phyloP scores from a whole-genome alignment of 2,888 invertebrate species.

The Anarsia innoxiella region DNA sequence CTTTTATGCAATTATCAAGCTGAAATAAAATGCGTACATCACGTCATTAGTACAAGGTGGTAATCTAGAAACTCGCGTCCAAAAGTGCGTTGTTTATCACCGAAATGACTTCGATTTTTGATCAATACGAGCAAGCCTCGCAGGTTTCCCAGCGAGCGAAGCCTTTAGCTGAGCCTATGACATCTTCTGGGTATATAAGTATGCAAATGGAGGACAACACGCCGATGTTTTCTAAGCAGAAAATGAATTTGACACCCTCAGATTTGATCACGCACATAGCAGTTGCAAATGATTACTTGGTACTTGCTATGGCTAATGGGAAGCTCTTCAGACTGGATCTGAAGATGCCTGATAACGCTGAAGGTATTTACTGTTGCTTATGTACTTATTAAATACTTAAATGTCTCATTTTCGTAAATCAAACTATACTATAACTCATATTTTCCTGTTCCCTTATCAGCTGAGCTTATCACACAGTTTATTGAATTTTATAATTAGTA shows the following conservation, averaged over 20 bases:
- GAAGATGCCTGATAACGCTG: slow-evolving; percentile 83
- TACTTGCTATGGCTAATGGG: slow-evolving; percentile 89
- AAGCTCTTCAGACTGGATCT: slow-evolving; percentile 87
- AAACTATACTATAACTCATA: background rate
- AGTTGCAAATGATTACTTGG: slow-evolving; percentile 87
- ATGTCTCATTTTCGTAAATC: too few species aligned
- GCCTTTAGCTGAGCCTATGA: slow-evolving; percentile 54
- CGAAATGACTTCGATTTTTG: slow-evolving; percentile 89
- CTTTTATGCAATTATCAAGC: too few species aligned
- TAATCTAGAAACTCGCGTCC: too few species aligned
- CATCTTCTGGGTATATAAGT: slow-evolving; percentile 70
- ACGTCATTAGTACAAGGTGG: too few species aligned
- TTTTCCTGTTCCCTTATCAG: background rate
- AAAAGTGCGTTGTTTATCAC: too few species aligned
- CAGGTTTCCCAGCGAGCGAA: slow-evolving; percentile 64
- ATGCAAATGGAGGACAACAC: slow-evolving; percentile 80
- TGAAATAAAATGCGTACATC: too few species aligned
- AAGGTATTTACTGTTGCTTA: slow-evolving; percentile 72
- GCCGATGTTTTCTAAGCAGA: slow-evolving; percentile 91
- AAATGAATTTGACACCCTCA: slow-evolving; percentile 86
- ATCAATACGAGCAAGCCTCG: slow-evolving; percentile 89
- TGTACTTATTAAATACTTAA: background rate
- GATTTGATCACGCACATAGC: slow-evolving; percentile 86
- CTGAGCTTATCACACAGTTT: too few species aligned
- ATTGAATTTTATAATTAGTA: too few species aligned